phyloP scores from a whole-genome alignment of 1,140 invertebrate genomes.

The Glomeris maerens region DNA sequence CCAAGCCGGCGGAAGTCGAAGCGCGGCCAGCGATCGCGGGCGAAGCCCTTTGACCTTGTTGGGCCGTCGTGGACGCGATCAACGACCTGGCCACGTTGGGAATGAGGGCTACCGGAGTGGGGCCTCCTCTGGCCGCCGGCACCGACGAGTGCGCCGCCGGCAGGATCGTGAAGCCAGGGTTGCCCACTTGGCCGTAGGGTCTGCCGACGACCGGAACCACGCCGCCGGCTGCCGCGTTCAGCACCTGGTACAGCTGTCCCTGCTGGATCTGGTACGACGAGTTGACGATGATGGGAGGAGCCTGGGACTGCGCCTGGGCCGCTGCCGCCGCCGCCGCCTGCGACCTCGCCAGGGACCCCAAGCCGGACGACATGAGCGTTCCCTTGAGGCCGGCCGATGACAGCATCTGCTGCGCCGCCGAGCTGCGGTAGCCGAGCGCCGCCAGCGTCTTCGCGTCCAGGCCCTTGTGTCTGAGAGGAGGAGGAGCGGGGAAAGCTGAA shows the following conservation, averaged over 20 bases:
- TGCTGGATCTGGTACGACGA: not conserved
- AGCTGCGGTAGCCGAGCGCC: too few relatives aligned
- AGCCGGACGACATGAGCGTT: too few relatives aligned
- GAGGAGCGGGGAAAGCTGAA: not conserved
- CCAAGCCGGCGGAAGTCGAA: constrained; percentile 8
- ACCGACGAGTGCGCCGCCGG: constrained; percentile 6
- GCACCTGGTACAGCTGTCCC: constrained; percentile 30
- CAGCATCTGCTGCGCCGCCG: not conserved
- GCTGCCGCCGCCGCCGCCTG: constrained; percentile 6
- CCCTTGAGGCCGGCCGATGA: too few relatives aligned
- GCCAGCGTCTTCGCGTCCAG: too few relatives aligned
- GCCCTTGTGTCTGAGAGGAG: not conserved
- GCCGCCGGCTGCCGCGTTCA: constrained; percentile 34
- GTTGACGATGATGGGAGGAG: not conserved
- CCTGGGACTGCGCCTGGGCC: constrained; percentile 1
- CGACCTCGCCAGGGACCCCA: too few relatives aligned
- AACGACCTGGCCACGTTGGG: constrained; percentile 38
- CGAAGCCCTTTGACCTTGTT: constrained; percentile 33
- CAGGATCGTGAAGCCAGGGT: constrained; percentile 14
- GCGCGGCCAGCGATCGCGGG: constrained; percentile 11
- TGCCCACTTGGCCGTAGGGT: constrained; percentile 15
- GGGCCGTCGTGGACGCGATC: constrained; percentile 32
- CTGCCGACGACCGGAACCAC: constrained; percentile 34
- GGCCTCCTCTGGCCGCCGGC: constrained; percentile 29
- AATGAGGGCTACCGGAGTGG: constrained; percentile 37